Percentiles rank a stretch among this genome's conserved stretches.
Conservation (phyloP, 2,113 vertebrate genomes). For the Esox niger region DNA sequence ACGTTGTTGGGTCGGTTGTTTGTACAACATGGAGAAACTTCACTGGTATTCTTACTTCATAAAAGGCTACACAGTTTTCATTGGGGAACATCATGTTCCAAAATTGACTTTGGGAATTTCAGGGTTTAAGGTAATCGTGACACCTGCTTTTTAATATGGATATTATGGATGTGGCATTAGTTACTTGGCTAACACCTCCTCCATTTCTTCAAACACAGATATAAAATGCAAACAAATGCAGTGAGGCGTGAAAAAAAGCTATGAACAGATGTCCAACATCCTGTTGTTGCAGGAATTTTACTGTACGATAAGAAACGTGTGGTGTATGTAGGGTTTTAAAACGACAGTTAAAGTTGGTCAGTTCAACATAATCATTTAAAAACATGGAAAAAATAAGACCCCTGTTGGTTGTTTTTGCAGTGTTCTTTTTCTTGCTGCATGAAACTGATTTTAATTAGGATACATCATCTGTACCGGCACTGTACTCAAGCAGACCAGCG, state of each 20-base stretch:
- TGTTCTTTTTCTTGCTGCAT: too few relatives aligned
- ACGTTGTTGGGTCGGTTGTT: constrained; percentile 33
- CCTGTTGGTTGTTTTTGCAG: too few relatives aligned
- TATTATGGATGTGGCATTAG: constrained; percentile 14
- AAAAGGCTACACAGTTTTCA: neutral
- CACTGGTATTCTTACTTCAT: constrained; percentile 11
- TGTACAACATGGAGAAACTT: constrained; percentile 29
- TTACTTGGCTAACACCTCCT: constrained; percentile 5
- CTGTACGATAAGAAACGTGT: too few relatives aligned
- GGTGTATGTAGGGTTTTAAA: too few relatives aligned
- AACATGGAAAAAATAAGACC: too few relatives aligned
- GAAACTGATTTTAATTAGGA: too few relatives aligned
- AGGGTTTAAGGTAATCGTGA: constrained; percentile 12
- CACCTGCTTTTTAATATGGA: constrained; percentile 3
- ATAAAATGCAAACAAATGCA: neutral
- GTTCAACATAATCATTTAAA: too few relatives aligned
- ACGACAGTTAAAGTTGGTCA: too few relatives aligned
- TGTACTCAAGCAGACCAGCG: too few relatives aligned
- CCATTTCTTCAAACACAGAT: neutral
- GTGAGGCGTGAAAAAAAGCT: constrained; percentile 6
- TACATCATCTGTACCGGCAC: too few relatives aligned
- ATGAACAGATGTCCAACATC: too few relatives aligned
- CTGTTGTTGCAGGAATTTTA: constrained; percentile 3
- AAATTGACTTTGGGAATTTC: constrained; percentile 4
- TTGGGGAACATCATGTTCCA: constrained; percentile 14